A percentile compares a stretch with the other conserved stretches of the same genome.
These are phyloP conservation scores for Fopius arisanus DNA, from an alignment of 1,140 invertebrate species.

Conservation along the genomic window DNA sequence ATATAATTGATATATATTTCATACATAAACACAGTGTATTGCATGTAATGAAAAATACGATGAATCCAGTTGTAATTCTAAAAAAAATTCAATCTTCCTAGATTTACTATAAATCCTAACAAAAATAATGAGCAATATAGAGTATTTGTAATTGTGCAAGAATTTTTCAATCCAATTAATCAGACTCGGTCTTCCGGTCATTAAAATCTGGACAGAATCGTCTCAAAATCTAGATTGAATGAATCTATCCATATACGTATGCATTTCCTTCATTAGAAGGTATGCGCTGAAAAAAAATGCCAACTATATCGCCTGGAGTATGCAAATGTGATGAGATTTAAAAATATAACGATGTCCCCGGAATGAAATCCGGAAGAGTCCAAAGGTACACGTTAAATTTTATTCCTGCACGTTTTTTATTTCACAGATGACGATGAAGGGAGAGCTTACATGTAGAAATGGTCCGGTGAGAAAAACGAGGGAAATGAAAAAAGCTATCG, in stretches of 20 bases:
- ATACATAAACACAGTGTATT: too few species aligned
- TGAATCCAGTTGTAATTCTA: too few species aligned
- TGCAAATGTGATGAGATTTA: neutral
- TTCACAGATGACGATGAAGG: neutral
- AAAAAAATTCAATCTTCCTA: too few species aligned
- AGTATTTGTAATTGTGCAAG: too few species aligned
- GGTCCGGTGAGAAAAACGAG: slow-evolving; percentile 34
- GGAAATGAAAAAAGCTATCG: slow-evolving; percentile 45
- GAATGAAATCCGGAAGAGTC: neutral
- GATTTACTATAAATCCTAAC: too few species aligned
- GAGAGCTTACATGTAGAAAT: neutral
- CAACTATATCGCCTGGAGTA: neutral
- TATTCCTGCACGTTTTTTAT: neutral
- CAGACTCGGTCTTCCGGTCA: too few species aligned
- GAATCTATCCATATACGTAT: neutral
- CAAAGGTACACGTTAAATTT: neutral
- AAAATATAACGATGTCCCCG: neutral
- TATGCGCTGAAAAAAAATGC: too few species aligned
- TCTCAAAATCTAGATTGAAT: neutral
- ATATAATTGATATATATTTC: too few species aligned
- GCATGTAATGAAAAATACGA: too few species aligned
- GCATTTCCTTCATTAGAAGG: neutral
- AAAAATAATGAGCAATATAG: too few species aligned
- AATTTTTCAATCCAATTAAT: too few species aligned
- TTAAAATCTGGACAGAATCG: too few species aligned